A percentile compares a stretch with the other conserved stretches of the same genome.
These are phyloP conservation scores for Machaerirhynchus nigripectus DNA, from an alignment of 2,113 vertebrate species.

Conservation along the genomic window DNA sequence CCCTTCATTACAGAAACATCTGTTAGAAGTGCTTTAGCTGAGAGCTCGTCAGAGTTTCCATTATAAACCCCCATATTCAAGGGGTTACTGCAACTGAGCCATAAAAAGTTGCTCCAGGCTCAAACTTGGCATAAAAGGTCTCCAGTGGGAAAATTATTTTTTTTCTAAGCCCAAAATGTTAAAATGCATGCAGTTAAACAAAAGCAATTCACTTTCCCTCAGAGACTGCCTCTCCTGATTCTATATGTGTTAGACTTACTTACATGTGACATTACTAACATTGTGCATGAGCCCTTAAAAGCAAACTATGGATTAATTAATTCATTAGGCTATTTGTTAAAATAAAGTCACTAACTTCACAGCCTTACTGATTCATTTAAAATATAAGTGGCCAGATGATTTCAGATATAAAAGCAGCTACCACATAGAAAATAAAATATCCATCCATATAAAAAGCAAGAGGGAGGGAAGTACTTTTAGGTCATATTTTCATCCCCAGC, in stretches of 20 bases:
- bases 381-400: not conserved
- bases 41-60: conserved; percentile 51
- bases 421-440: not conserved
- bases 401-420: not conserved
- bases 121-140: conserved; percentile 47
- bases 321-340: not conserved
- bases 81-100: conserved; percentile 47
- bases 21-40: conserved; percentile 18
- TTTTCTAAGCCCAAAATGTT: conserved; percentile 4
- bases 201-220: conserved; percentile 13
- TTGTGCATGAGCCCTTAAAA: not conserved
- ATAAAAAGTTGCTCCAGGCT: conserved; percentile 57
- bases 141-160: conserved; percentile 20
- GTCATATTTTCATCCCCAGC: not conserved
- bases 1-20: conserved; percentile 60
- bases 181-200: conserved; percentile 20
- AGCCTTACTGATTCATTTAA: not conserved
- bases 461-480: not conserved
- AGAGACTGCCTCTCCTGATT: not conserved
- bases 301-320: not conserved
- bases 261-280: not conserved
- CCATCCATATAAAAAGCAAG: not conserved
- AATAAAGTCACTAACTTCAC: not conserved
- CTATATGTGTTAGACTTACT: not conserved
- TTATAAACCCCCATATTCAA: conserved; percentile 57